Evolutionary conservation across 2,113 vertebrate species (phyloP), one percentile per base, ranked within the genome.

Genomic region (Sterrhoptilus dennistouni): DNA sequence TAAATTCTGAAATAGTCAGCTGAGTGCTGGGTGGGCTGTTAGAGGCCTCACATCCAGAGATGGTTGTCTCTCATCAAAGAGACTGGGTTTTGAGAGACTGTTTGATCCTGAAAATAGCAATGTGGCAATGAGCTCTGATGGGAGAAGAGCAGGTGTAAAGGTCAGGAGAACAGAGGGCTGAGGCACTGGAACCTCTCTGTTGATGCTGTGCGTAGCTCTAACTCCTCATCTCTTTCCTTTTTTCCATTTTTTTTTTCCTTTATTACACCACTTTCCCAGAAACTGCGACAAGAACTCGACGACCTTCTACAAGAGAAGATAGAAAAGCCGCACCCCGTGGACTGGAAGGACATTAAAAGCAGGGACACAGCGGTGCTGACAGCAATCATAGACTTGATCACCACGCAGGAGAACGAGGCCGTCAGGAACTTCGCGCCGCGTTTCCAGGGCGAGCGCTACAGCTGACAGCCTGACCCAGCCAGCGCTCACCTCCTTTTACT

Each of bases 361-460:
- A 98, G 99, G 97, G 99, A 99, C 76, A 99, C 99, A 22, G 99
- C 99, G 1, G 99, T 99, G 7, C 98, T 99, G 83, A 99, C 98
- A 8, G 99, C 99, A 15, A 99, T 99, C 79, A 98, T 99, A 84
- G 99, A 99, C 97, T 97, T 99, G 44, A 99, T 99, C 97, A 99
- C 99, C 82, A 99, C 99, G 12, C 99, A 99, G 96, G 99, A 99
- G 96, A 98, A 97, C 6, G 96, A 93, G 64, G 95, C 76, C 28
- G 70, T 96, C 9, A 95, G 97, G 81, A 97, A 96, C 74, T 97
- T 97, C 16, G 97, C 98, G 1, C 96, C 98, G 5, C 98, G 98
- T 5, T 97, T 97, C 63, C 98, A 98, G 71, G 96, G 97, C 2
- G 97, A 97, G 9, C 97, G 96, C 36, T 98, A 93, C 19, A 98